Conservation (phyloP, 2,797 vertebrate species). For the Coilia nasus region DNA sequence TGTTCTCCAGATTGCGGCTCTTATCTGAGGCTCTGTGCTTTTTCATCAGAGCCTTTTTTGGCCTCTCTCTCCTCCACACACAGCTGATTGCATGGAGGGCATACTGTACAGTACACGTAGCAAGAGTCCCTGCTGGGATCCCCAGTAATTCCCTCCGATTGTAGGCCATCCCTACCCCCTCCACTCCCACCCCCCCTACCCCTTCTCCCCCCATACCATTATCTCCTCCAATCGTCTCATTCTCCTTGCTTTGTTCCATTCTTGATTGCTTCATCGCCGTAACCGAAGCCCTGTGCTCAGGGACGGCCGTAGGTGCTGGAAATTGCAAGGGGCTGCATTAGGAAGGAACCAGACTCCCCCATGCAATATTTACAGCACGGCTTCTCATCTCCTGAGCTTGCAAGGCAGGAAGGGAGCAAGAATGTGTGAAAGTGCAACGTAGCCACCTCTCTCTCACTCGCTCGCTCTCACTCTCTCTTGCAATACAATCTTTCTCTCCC, state of each 20-base stretch:
- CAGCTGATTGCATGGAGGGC: background rate
- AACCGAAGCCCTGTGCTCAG: background rate
- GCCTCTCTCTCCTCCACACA: background rate
- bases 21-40: background rate
- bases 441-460: conserved; percentile 19
- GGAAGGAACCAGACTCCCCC: conserved; percentile 52
- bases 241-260: background rate
- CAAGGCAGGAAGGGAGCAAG: background rate
- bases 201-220: background rate
- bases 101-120: background rate
- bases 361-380: conserved; percentile 53
- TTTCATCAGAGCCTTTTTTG: background rate
- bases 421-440: background rate
- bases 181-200: background rate
- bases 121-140: background rate
- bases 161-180: background rate
- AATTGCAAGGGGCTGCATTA: conserved; percentile 51
- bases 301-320: conserved; percentile 34
- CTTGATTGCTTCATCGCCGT: background rate
- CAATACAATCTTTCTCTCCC: background rate
- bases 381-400: background rate
- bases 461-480: background rate
- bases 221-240: background rate
- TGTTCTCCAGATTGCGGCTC: background rate
- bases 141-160: background rate